Evolutionary conservation across 2,797 vertebrate genomes (phyloP).

Genomic region (Neosalanx taihuensis): DNA sequence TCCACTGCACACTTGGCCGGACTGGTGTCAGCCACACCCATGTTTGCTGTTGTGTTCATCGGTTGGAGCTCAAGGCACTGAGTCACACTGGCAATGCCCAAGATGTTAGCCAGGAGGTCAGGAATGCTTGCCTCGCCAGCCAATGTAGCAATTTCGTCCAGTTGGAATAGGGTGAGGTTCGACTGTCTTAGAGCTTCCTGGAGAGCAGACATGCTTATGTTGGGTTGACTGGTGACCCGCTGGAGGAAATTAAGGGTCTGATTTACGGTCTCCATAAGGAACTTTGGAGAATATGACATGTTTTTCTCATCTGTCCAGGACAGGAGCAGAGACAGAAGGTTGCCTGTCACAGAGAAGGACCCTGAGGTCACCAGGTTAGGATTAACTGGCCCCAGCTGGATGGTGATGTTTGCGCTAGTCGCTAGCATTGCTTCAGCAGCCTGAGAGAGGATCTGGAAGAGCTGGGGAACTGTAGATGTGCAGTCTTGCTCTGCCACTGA

Average conservation of each 20-base stretch:
- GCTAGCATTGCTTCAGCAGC: constrained; percentile 40
- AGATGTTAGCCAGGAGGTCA: constrained; percentile 51
- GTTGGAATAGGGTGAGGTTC: constrained; percentile 64
- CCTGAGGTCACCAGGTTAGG: constrained; percentile 19
- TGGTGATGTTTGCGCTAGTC: constrained; percentile 22
- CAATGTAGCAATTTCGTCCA: constrained; percentile 51
- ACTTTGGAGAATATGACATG: constrained; percentile 19
- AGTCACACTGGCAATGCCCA: constrained; percentile 37
- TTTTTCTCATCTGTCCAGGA: constrained; percentile 38
- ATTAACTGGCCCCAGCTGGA: constrained; percentile 32
- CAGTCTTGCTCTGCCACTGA: constrained; percentile 55
- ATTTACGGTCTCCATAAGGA: constrained; percentile 40
- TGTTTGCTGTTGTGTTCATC: constrained; percentile 1
- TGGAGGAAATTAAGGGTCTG: constrained; percentile 60
- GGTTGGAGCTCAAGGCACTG: constrained; percentile 60
- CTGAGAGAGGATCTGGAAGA: constrained; percentile 57
- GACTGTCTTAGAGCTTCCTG: constrained; percentile 57
- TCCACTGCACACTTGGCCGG: constrained; percentile 53
- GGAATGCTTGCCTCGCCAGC: constrained; percentile 45
- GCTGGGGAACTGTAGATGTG: constrained; percentile 47
- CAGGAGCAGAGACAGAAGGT: constrained; percentile 59
- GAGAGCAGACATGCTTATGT: constrained; percentile 50
- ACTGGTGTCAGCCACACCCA: neutral
- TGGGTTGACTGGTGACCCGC: constrained; percentile 44
- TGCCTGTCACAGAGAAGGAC: constrained; percentile 42